Conservation (phyloP, 2,888 invertebrate genomes). For the Epinotia brunnichana region DNA sequence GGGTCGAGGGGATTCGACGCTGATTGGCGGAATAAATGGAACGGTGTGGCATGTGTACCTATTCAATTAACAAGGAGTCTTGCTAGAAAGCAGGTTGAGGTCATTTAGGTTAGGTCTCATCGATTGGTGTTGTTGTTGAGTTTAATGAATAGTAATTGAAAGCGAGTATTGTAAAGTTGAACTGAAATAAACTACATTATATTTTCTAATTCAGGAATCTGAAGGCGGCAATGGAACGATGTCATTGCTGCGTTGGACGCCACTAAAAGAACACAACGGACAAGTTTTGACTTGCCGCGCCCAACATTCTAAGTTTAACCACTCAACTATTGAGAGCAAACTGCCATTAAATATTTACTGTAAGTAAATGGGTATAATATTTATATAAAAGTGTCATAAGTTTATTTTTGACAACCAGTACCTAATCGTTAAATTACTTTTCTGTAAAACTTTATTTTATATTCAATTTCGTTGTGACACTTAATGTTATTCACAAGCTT, state of each 20-base stretch:
- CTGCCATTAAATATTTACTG: constrained; percentile 93
- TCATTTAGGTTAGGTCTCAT: not conserved
- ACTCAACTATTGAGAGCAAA: constrained; percentile 89
- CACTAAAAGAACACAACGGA: constrained; percentile 90
- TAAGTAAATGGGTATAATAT: constrained; percentile 83
- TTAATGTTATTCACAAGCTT: no score
- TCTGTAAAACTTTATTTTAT: no score
- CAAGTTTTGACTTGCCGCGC: constrained; percentile 91
- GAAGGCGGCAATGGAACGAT: constrained; percentile 91
- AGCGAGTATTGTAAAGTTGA: not conserved
- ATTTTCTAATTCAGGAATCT: constrained; percentile 82
- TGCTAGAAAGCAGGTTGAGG: not conserved
- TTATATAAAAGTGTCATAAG: not conserved
- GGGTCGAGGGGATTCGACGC: constrained; percentile 6
- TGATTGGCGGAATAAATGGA: constrained; percentile 28
- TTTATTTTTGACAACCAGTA: no score
- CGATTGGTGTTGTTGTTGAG: not conserved
- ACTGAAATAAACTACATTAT: not conserved
- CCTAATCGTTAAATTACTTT: no score
- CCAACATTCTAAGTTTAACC: constrained; percentile 89
- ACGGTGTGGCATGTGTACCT: constrained; percentile 4
- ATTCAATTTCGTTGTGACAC: no score
- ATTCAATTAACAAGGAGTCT: constrained; percentile 1
- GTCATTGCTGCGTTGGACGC: constrained; percentile 90
- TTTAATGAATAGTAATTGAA: no score